phyloP scores from a whole-genome alignment of 1,140 invertebrate genomes.

The Globodera rostochiensis region DNA sequence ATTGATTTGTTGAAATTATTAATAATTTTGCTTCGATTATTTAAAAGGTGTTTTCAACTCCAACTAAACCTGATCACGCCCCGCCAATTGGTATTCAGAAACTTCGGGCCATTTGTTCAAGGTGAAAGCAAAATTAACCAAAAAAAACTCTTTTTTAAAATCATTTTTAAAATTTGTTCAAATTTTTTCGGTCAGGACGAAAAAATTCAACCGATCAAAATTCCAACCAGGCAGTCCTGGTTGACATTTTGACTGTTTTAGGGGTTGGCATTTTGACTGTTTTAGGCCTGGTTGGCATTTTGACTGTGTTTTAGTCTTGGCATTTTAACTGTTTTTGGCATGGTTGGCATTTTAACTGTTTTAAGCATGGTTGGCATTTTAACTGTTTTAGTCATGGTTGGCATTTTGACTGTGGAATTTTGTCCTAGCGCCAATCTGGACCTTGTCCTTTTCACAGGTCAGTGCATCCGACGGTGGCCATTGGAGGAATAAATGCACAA shows the following conservation, averaged over 20 bases:
- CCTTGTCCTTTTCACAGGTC: not conserved
- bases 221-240: too few species aligned
- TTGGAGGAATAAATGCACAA: constrained; percentile 9
- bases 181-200: too few species aligned
- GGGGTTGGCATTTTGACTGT: too few species aligned
- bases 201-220: too few species aligned
- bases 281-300: not conserved
- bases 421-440: too few species aligned
- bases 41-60: constrained; percentile 3
- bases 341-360: too few species aligned
- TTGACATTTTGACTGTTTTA: too few species aligned
- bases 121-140: not conserved
- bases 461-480: not conserved
- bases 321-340: too few species aligned
- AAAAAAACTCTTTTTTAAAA: too few species aligned
- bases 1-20: not conserved
- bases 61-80: constrained; percentile 4
- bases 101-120: not conserved
- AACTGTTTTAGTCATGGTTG: too few species aligned
- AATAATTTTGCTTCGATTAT: not conserved
- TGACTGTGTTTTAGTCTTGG: not conserved
- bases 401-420: not conserved
- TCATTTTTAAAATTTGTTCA: too few species aligned
- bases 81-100: not conserved
- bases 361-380: not conserved